A percentile compares a stretch with the other conserved stretches of the same genome.
phyloP scores from a whole-genome alignment of 1,140 invertebrate species.

The Neodiprion fabricii region DNA sequence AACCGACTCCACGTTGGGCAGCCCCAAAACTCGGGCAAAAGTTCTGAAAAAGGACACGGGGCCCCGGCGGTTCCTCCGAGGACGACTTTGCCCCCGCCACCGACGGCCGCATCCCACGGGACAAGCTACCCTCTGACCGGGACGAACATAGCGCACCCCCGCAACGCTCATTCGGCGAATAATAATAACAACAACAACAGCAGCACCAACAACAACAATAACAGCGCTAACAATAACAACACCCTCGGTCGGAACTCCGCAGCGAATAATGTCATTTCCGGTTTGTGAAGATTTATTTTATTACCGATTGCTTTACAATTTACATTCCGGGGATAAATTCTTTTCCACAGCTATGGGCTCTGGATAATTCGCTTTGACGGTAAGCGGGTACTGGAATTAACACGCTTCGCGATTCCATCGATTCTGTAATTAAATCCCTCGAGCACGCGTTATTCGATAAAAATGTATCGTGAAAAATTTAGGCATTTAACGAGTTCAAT shows the following conservation, averaged over 20 bases:
- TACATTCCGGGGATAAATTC: neutral
- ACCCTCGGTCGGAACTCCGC: conserved; percentile 48
- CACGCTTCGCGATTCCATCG: too few relatives aligned
- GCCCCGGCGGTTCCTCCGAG: conserved; percentile 58
- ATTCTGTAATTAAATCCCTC: too few relatives aligned
- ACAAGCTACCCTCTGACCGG: conserved; percentile 52
- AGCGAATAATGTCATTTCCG: conserved; percentile 55
- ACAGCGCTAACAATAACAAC: conserved; percentile 37
- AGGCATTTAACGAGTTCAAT: too few relatives aligned
- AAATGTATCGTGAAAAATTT: too few relatives aligned
- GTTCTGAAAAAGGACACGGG: conserved; percentile 32
- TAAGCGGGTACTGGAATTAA: too few relatives aligned
- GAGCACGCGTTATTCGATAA: too few relatives aligned
- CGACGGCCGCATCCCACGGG: conserved; percentile 47
- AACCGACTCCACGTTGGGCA: conserved; percentile 82
- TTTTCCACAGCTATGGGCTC: too few relatives aligned
- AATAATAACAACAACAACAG: conserved; percentile 50
- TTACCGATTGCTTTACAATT: neutral
- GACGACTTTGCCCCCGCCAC: conserved; percentile 52
- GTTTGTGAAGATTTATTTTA: conserved; percentile 40
- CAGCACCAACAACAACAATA: conserved; percentile 41
- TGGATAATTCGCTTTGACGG: too few relatives aligned
- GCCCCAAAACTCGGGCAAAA: conserved; percentile 50
- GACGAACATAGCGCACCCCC: conserved; percentile 56
- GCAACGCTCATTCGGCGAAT: conserved; percentile 45